phyloP scores from a whole-genome alignment of 2,113 vertebrate genomes.

The Oncorhynchus gorbuscha region DNA sequence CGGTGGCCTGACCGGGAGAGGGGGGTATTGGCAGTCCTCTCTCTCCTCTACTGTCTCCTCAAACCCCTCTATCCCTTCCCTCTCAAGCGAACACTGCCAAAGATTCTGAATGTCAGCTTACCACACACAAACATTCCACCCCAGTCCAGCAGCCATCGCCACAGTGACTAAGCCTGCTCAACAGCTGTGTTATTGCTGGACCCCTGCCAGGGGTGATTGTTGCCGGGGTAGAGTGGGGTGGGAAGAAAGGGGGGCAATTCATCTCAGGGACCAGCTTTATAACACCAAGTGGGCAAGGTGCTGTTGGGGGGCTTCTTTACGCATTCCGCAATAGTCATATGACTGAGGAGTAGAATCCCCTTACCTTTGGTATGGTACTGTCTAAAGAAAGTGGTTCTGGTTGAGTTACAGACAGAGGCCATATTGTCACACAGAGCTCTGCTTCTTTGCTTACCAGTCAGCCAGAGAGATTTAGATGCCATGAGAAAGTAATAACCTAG shows the following conservation, averaged over 20 bases:
- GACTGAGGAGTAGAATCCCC: conserved; percentile 6
- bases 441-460: background rate
- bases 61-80: conserved; percentile 36
- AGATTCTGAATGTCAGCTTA: conserved; percentile 70
- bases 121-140: conserved; percentile 72
- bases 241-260: conserved; percentile 47
- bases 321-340: conserved; percentile 12
- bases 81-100: conserved; percentile 48
- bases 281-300: conserved; percentile 37
- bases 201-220: conserved; percentile 68
- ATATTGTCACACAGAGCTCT: background rate
- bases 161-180: conserved; percentile 82
- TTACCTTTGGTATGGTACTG: background rate
- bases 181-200: conserved; percentile 85
- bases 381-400: background rate
- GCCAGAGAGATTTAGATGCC: background rate
- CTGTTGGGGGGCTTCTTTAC: conserved; percentile 2
- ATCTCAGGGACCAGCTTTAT: conserved; percentile 39
- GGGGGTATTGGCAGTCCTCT: conserved; percentile 50
- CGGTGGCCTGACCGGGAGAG: conserved; percentile 35
- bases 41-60: conserved; percentile 20
- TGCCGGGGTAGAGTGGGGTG: conserved; percentile 45
- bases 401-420: background rate
- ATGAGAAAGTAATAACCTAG: background rate
- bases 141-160: conserved; percentile 68